A percentile compares a stretch with the other conserved stretches of the same genome.
These are phyloP conservation scores for Brachirus orientalis DNA, from an alignment of 2,113 vertebrate species.

Conservation along the genomic window DNA sequence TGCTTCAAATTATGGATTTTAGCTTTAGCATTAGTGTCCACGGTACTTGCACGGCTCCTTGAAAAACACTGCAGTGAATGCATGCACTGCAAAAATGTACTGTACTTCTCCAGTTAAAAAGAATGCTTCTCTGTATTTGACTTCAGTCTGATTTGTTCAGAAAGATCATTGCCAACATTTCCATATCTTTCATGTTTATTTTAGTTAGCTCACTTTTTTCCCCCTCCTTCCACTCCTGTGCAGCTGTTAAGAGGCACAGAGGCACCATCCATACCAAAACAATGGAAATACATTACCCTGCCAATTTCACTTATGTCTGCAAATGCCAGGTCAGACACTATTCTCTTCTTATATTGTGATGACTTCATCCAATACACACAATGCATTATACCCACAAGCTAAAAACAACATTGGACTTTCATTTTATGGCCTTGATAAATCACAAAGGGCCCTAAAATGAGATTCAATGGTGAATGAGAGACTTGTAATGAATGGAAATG, in stretches of 20 bases:
- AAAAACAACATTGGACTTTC: not conserved
- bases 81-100: not conserved
- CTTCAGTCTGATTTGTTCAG: not conserved
- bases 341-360: not conserved
- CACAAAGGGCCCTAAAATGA: not conserved
- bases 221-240: not conserved
- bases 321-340: not conserved
- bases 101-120: not conserved
- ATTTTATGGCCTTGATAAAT: not conserved
- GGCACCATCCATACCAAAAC: constrained; percentile 17
- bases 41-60: not conserved
- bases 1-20: no score
- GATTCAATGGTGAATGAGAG: not conserved
- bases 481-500: not conserved
- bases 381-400: not conserved
- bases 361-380: not conserved
- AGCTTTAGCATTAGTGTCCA: no score
- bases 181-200: not conserved
- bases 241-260: not conserved
- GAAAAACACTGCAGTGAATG: not conserved
- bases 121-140: not conserved
- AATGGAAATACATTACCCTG: not conserved
- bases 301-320: not conserved
- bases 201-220: constrained; percentile 4
- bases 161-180: not conserved